phyloP scores from a whole-genome alignment of 2,888 invertebrate genomes.

The Zygaena filipendulae region DNA sequence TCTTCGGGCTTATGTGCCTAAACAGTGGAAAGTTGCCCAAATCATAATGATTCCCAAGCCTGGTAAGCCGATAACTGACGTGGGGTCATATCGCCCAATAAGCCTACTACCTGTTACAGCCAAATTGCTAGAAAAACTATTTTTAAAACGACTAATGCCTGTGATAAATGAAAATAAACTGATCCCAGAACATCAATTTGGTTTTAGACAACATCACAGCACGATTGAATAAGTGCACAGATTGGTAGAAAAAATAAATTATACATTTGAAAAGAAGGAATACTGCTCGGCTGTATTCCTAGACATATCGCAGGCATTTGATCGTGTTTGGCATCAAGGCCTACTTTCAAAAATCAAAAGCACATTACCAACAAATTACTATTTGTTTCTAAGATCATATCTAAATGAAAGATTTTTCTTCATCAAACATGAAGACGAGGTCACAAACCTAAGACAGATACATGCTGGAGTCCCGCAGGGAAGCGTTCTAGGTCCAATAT shows the following conservation, averaged over 20 bases:
- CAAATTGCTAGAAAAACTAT: conserved; percentile 8
- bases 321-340: not conserved
- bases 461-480: too few relatives aligned
- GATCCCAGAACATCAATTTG: conserved; percentile 12
- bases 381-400: too few relatives aligned
- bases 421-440: too few relatives aligned
- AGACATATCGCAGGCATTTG: conserved; percentile 15
- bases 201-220: too few relatives aligned
- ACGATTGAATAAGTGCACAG: conserved; percentile 9
- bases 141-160: conserved; percentile 5
- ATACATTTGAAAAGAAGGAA: conserved; percentile 11
- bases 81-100: conserved; percentile 16
- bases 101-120: conserved; percentile 9
- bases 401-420: too few relatives aligned
- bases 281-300: conserved; percentile 16
- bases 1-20: too few relatives aligned
- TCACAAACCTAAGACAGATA: too few relatives aligned
- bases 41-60: conserved; percentile 18
- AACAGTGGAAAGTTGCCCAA: conserved; percentile 17
- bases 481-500: too few relatives aligned
- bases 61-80: conserved; percentile 14
- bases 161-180: conserved; percentile 2
- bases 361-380: too few relatives aligned
- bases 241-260: conserved; percentile 5
- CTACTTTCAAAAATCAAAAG: not conserved